A percentile compares a stretch with the other conserved stretches of the same genome.
Evolutionary conservation across 2,888 invertebrate species (phyloP).

Genomic region (Elmis aenea): DNA sequence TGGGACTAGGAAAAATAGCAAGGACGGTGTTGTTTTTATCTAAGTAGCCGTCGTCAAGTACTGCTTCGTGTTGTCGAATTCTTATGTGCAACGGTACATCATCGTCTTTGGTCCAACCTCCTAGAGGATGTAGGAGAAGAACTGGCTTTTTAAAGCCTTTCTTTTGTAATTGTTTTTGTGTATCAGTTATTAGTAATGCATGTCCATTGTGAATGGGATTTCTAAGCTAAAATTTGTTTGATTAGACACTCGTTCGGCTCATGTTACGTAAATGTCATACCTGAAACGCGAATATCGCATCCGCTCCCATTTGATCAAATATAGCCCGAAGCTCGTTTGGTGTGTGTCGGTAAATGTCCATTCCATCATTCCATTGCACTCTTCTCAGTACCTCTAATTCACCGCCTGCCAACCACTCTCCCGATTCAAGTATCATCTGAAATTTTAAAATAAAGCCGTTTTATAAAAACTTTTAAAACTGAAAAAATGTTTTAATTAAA

Average conservation of each 20-base stretch:
- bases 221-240: constrained; percentile 43
- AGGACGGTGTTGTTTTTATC: constrained; percentile 82
- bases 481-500: too few species aligned
- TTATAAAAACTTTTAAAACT: neutral
- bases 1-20: constrained; percentile 98
- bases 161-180: constrained; percentile 71
- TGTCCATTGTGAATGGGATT: constrained; percentile 99
- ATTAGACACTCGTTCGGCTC: too few species aligned
- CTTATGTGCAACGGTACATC: constrained; percentile 90
- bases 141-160: constrained; percentile 92
- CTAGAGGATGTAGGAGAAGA: constrained; percentile 87
- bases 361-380: constrained; percentile 89
- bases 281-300: constrained; percentile 97
- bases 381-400: constrained; percentile 85
- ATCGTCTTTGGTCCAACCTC: constrained; percentile 98
- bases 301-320: constrained; percentile 80
- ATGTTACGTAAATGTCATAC: constrained; percentile 38
- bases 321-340: constrained; percentile 85
- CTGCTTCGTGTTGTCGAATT: constrained; percentile 90
- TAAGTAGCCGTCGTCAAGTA: constrained; percentile 78
- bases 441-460: neutral
- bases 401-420: constrained; percentile 95
- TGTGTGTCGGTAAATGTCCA: constrained; percentile 90
- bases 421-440: constrained; percentile 82
- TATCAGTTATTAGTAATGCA: constrained; percentile 95